Percentiles rank a stretch among this genome's conserved stretches.
Evolutionary conservation across 2,888 invertebrate species (phyloP).

Genomic region (Clostera curtula): DNA sequence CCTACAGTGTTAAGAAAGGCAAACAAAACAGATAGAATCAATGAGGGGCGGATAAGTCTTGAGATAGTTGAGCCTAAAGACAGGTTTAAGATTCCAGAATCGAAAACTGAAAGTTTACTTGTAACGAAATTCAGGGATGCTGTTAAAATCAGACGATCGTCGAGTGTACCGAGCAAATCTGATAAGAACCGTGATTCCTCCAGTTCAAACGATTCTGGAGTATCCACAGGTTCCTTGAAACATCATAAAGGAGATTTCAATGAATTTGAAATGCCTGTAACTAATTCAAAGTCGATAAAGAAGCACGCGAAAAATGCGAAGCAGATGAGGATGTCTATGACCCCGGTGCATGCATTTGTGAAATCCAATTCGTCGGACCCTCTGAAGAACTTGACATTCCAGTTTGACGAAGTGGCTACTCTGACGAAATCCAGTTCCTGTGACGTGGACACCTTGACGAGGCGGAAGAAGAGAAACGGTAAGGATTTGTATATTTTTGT

Average conservation of each 20-base stretch:
- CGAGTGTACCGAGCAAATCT: slow-evolving; percentile 81
- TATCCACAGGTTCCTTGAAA: slow-evolving; percentile 78
- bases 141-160: slow-evolving; percentile 79
- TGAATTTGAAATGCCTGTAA: slow-evolving; percentile 75
- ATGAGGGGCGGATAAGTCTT: slow-evolving; percentile 38
- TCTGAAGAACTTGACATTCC: slow-evolving; percentile 76
- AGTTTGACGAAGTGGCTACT: slow-evolving; percentile 76
- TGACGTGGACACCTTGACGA: slow-evolving; percentile 77
- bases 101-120: slow-evolving; percentile 55
- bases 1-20: slow-evolving; percentile 59
- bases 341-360: slow-evolving; percentile 72
- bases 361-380: slow-evolving; percentile 79
- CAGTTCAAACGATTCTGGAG: slow-evolving; percentile 82
- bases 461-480: slow-evolving; percentile 62
- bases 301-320: slow-evolving; percentile 61
- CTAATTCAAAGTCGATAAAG: slow-evolving; percentile 63
- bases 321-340: slow-evolving; percentile 57
- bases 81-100: slow-evolving; percentile 58
- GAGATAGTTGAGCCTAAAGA: slow-evolving; percentile 40
- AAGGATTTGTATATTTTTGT: slow-evolving; percentile 19
- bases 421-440: slow-evolving; percentile 77
- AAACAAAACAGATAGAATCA: slow-evolving; percentile 52
- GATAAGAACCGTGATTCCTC: slow-evolving; percentile 81
- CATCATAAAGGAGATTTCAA: slow-evolving; percentile 76
- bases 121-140: slow-evolving; percentile 67